phyloP scores from a whole-genome alignment of 2,113 vertebrate species.

The Poecilia latipinna region DNA sequence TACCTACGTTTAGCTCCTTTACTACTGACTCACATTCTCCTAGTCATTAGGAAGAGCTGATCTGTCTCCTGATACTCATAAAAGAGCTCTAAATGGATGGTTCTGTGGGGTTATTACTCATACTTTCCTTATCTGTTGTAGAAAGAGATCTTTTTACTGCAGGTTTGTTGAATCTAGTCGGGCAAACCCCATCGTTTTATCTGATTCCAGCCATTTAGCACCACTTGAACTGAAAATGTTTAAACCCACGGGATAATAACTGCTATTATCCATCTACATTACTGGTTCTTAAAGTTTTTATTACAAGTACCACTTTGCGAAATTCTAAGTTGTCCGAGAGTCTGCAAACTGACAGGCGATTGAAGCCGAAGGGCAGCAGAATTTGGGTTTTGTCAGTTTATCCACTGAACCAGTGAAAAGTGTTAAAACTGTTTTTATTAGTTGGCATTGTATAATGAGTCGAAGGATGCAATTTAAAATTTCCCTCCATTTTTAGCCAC shows the following conservation, averaged over 20 bases:
- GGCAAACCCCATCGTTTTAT: neutral
- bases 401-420: neutral
- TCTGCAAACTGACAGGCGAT: neutral
- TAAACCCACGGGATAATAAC: neutral
- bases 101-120: neutral
- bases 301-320: neutral
- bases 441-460: neutral
- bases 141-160: neutral
- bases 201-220: neutral
- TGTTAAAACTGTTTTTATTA: neutral
- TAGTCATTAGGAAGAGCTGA: conserved; percentile 25
- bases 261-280: neutral
- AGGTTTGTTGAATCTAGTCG: neutral
- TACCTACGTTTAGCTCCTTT: conserved; percentile 28
- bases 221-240: neutral
- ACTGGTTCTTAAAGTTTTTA: no score
- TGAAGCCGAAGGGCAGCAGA: neutral
- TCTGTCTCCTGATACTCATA: conserved; percentile 9
- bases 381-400: neutral
- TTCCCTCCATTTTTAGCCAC: neutral
- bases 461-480: neutral
- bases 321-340: neutral
- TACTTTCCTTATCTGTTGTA: neutral
- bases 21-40: conserved; percentile 23
- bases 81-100: neutral